These are phyloP conservation scores for Operophtera brumata DNA, from an alignment of 2,888 invertebrate species.

Conservation along the genomic window DNA sequence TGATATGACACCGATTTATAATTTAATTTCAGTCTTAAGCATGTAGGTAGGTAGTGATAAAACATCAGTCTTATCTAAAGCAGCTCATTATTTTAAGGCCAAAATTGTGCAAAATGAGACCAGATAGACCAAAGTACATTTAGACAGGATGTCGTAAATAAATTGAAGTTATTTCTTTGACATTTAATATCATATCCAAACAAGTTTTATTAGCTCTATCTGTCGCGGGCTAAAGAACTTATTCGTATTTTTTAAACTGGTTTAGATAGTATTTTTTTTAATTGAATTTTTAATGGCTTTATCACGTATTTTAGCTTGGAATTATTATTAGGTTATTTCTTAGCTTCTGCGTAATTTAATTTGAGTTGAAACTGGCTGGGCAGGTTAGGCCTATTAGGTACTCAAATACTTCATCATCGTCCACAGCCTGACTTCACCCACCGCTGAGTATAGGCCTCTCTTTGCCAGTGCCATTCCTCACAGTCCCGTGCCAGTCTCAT, in stretches of 20 bases:
- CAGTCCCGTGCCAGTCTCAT: too few species aligned
- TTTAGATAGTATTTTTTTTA: slow-evolving; percentile 7
- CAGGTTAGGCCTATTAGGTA: slow-evolving; percentile 4
- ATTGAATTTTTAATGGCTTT: slow-evolving; percentile 16
- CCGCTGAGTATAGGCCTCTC: too few species aligned
- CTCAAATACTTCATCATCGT: too few species aligned
- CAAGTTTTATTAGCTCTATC: slow-evolving; percentile 14
- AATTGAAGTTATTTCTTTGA: slow-evolving; percentile 3
- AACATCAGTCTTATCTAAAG: too few species aligned
- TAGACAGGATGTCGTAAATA: slow-evolving; percentile 6
- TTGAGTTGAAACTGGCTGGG: not conserved
- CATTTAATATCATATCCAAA: slow-evolving; percentile 12
- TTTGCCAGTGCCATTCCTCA: too few species aligned
- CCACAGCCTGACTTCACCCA: too few species aligned
- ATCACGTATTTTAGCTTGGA: slow-evolving; percentile 21
- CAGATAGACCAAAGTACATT: too few species aligned
- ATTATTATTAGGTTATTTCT: slow-evolving; percentile 9
- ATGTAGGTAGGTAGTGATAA: too few species aligned
- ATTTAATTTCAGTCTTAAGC: too few species aligned
- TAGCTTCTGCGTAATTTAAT: slow-evolving; percentile 10
- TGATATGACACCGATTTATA: too few species aligned
- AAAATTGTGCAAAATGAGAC: too few species aligned
- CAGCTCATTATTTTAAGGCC: too few species aligned
- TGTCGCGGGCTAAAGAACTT: not conserved
- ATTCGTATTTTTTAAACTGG: slow-evolving; percentile 11